A percentile compares a stretch with the other conserved stretches of the same genome.
Evolutionary conservation across 1,140 invertebrate genomes (phyloP).

Genomic region (Heliconius melpomene): DNA sequence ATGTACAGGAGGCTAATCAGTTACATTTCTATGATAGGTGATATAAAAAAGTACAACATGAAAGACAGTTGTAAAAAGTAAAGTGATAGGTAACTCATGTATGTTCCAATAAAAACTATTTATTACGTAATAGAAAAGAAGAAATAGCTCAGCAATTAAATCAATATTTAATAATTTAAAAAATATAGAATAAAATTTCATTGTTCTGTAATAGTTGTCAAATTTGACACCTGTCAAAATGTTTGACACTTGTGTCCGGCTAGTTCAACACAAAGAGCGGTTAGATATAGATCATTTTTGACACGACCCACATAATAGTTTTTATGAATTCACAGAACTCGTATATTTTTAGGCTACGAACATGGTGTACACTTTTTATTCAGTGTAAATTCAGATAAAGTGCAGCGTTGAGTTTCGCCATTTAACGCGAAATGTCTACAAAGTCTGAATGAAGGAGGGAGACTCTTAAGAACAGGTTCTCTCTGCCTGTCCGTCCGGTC

Average conservation of each 20-base stretch:
- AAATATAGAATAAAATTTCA: background rate
- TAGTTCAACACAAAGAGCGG: conserved; percentile 7
- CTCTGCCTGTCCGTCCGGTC: no score
- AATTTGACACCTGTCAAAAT: conserved; percentile 41
- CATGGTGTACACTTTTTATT: background rate
- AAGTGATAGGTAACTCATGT: no score
- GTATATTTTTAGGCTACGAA: background rate
- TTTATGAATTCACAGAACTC: background rate
- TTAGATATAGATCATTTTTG: conserved; percentile 32
- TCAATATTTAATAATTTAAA: background rate
- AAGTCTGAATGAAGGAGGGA: no score
- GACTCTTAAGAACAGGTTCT: no score
- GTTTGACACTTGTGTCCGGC: conserved; percentile 35
- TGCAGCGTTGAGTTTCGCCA: no score
- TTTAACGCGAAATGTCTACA: no score
- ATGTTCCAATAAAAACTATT: background rate
- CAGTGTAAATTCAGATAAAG: background rate
- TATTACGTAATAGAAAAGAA: no score
- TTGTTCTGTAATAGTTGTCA: conserved; percentile 21
- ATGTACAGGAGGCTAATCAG: no score
- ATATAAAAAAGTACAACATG: no score
- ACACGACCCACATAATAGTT: conserved; percentile 1
- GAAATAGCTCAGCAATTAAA: background rate
- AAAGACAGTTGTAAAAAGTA: no score
- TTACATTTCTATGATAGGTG: no score